Conservation (phyloP, 2,888 invertebrate genomes). For the Thyatira batis region DNA sequence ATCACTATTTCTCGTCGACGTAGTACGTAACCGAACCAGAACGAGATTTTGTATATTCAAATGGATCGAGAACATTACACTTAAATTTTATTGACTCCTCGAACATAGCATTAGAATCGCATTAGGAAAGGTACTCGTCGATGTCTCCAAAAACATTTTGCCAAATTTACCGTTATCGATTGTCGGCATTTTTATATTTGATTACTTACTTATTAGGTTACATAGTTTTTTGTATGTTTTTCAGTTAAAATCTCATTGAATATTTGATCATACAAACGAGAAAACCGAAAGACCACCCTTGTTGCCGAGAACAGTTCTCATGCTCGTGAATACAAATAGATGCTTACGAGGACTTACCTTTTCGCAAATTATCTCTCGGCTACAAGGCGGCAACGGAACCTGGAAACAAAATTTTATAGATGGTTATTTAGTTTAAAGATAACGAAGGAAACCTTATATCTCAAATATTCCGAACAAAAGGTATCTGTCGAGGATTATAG, state of each 20-base stretch:
- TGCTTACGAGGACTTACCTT: constrained; percentile 66
- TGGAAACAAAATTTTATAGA: constrained; percentile 65
- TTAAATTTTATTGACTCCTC: constrained; percentile 40
- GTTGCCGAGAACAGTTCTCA: constrained; percentile 30
- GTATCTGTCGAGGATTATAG: no score
- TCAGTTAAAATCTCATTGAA: constrained; percentile 25
- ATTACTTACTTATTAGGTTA: constrained; percentile 25
- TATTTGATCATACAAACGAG: constrained; percentile 35
- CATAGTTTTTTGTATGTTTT: constrained; percentile 21
- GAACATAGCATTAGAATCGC: constrained; percentile 40
- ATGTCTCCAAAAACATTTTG: constrained; percentile 29
- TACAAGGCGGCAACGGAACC: constrained; percentile 67
- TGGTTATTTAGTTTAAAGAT: constrained; percentile 47
- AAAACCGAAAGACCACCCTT: constrained; percentile 29
- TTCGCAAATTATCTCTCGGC: constrained; percentile 71
- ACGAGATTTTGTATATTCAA: constrained; percentile 34
- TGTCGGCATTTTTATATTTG: constrained; percentile 32
- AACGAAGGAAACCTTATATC: constrained; percentile 34
- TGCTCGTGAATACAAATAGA: constrained; percentile 69
- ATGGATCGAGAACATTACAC: constrained; percentile 39
- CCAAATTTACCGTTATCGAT: constrained; percentile 28
- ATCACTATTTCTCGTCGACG: constrained; percentile 35
- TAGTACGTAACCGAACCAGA: constrained; percentile 20
- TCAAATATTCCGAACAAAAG: constrained; percentile 27
- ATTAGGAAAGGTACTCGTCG: constrained; percentile 25